A percentile compares a stretch with the other conserved stretches of the same genome.
These are phyloP conservation scores for Syrista parreyssii DNA, from an alignment of 2,888 invertebrate species.

Conservation along the genomic window DNA sequence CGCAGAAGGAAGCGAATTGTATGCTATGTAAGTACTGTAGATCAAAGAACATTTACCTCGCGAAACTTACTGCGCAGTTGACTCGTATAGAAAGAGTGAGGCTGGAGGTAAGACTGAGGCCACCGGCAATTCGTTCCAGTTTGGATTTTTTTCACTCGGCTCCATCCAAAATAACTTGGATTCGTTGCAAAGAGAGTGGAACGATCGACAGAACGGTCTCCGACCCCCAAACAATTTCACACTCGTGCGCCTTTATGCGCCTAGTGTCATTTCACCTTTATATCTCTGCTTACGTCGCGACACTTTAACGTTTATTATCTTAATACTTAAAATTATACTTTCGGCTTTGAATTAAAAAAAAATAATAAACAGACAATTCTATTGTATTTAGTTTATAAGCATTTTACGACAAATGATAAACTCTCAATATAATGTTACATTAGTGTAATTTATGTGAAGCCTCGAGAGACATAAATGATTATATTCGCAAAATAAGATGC, in stretches of 20 bases:
- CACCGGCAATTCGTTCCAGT: constrained; percentile 6
- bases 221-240: too few relatives aligned
- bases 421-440: background rate
- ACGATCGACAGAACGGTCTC: background rate
- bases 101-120: background rate
- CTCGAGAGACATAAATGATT: background rate
- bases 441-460: too few relatives aligned
- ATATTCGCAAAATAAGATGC: background rate
- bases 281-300: too few relatives aligned
- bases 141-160: background rate
- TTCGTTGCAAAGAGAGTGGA: background rate
- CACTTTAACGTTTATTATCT: background rate
- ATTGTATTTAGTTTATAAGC: too few relatives aligned
- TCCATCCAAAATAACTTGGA: background rate
- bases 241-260: too few relatives aligned
- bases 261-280: too few relatives aligned
- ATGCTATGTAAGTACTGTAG: background rate
- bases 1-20: background rate
- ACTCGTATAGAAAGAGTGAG: background rate
- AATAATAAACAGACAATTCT: too few relatives aligned
- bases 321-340: too few relatives aligned
- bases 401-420: too few relatives aligned
- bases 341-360: background rate
- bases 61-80: background rate
- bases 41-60: background rate